Percentiles rank a stretch among this genome's conserved stretches.
Conservation (phyloP, 2,888 invertebrate genomes). For the Cenopis cana region DNA sequence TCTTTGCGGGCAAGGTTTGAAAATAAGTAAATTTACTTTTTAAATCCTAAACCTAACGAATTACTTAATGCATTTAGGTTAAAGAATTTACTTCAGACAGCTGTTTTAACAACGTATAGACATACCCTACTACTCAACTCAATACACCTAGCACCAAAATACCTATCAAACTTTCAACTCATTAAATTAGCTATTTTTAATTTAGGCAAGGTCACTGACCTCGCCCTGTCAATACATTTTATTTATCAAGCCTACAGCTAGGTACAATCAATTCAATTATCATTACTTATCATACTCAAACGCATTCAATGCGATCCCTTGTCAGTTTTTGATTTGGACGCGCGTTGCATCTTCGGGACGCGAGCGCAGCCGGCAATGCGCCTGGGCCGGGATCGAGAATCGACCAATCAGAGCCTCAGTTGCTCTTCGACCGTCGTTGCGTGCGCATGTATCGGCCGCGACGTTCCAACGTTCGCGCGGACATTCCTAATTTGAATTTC, state of each 20-base stretch:
- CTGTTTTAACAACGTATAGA: too few relatives aligned
- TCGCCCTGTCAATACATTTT: slow-evolving; percentile 14
- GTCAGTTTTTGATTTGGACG: slow-evolving; percentile 50
- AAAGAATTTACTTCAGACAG: too few relatives aligned
- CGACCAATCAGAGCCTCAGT: slow-evolving; percentile 69
- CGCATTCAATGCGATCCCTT: slow-evolving; percentile 50
- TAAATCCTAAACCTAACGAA: neutral
- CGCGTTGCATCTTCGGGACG: slow-evolving; percentile 63
- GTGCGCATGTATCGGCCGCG: slow-evolving; percentile 60
- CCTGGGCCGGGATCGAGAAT: slow-evolving; percentile 50
- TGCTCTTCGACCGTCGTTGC: slow-evolving; percentile 58
- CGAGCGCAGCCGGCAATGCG: slow-evolving; percentile 49
- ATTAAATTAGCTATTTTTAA: neutral
- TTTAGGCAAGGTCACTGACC: slow-evolving; percentile 22
- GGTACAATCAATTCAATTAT: slow-evolving; percentile 48
- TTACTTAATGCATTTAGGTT: too few relatives aligned
- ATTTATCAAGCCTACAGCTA: slow-evolving; percentile 9
- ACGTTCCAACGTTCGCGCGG: slow-evolving; percentile 56
- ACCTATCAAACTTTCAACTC: neutral
- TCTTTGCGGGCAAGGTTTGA: neutral
- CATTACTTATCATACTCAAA: slow-evolving; percentile 31
- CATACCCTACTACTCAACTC: neutral
- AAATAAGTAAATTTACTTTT: neutral
- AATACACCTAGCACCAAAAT: too few relatives aligned
- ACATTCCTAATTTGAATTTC: slow-evolving; percentile 57